phyloP scores from a whole-genome alignment of 2,113 vertebrate species.

The Peromyscus californicus region DNA sequence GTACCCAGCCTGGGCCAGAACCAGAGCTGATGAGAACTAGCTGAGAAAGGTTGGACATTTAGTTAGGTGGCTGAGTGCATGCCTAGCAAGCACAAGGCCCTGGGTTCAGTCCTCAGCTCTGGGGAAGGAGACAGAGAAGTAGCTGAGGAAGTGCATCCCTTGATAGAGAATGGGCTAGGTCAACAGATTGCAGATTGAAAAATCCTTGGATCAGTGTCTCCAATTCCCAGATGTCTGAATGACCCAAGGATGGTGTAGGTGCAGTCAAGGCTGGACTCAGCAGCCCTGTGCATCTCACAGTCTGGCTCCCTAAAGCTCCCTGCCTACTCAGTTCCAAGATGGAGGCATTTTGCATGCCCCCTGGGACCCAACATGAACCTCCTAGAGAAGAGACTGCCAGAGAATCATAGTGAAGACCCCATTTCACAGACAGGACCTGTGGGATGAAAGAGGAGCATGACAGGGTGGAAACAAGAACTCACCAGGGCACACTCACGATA shows the following conservation, averaged over 20 bases:
- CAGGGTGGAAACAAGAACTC: not conserved
- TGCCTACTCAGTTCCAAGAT: not conserved
- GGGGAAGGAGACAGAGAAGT: not conserved
- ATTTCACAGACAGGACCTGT: not conserved
- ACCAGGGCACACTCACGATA: not conserved
- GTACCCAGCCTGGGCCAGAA: not conserved
- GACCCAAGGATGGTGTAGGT: too few species aligned
- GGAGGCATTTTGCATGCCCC: fast-evolving
- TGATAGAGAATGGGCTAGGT: not conserved
- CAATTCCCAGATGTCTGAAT: fast-evolving
- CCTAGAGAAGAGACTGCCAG: not conserved
- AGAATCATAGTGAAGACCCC: not conserved
- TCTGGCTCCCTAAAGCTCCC: fast-evolving
- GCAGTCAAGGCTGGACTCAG: not conserved
- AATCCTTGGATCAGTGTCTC: not conserved
- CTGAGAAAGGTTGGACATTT: not conserved
- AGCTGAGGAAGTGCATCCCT: not conserved
- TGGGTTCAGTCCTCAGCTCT: too few species aligned
- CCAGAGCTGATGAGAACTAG: not conserved
- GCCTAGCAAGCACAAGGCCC: too few species aligned
- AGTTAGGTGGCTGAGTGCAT: too few species aligned
- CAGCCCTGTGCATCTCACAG: fast-evolving
- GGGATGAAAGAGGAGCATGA: not conserved
- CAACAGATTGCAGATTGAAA: not conserved
- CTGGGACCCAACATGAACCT: not conserved